Conservation (phyloP, 2,113 vertebrate species). For the Sphyrna mokarran region DNA sequence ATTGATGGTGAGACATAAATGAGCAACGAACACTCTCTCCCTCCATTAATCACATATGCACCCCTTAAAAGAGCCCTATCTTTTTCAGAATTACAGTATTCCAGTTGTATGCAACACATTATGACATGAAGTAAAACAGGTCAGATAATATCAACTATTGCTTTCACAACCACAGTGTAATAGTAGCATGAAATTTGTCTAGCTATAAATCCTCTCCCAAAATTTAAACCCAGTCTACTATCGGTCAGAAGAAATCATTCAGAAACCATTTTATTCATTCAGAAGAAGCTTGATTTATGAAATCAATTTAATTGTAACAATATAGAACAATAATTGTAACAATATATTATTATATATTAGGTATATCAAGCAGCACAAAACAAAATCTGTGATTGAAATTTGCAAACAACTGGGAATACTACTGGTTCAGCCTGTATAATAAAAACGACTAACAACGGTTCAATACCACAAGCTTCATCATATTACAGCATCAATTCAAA, state of each 20-base stretch:
- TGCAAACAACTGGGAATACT: neutral
- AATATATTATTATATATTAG: too few species aligned
- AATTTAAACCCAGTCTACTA: neutral
- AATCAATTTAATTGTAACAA: neutral
- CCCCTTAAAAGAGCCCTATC: neutral
- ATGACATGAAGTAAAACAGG: neutral
- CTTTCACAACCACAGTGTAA: neutral
- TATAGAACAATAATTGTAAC: too few species aligned
- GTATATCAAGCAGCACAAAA: neutral
- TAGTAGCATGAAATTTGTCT: neutral
- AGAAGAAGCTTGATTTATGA: neutral
- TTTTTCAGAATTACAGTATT: neutral
- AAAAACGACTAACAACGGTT: neutral
- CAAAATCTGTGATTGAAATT: neutral
- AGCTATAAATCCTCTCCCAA: neutral
- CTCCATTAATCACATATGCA: neutral
- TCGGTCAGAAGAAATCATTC: too few species aligned
- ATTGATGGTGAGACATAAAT: neutral
- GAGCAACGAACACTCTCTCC: too few species aligned
- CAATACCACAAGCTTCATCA: neutral
- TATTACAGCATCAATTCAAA: neutral
- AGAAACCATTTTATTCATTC: neutral
- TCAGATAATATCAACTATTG: neutral
- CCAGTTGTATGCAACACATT: neutral
- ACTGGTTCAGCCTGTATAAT: neutral